These are phyloP conservation scores for Maconellicoccus hirsutus DNA, from an alignment of 1,140 invertebrate species.

Conservation along the genomic window DNA sequence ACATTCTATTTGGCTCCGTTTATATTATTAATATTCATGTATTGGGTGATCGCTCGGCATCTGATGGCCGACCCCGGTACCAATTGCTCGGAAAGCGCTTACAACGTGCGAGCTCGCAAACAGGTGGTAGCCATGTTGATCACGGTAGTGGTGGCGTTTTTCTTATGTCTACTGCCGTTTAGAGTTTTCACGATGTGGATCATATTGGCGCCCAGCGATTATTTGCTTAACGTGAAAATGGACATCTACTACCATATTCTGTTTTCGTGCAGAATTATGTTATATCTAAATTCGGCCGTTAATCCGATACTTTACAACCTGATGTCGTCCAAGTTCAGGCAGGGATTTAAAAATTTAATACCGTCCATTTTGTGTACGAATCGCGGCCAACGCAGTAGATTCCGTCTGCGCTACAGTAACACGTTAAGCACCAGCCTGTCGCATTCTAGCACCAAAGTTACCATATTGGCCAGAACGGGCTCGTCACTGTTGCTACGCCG, in stretches of 20 bases:
- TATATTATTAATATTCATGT: conserved; percentile 63
- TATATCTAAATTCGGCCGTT: conserved; percentile 78
- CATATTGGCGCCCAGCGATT: conserved; percentile 55
- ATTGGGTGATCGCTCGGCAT: conserved; percentile 68
- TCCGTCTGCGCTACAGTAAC: conserved; percentile 27
- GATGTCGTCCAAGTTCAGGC: conserved; percentile 83
- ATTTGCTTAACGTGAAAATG: conserved; percentile 45
- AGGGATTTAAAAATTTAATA: conserved; percentile 56
- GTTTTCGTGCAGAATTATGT: conserved; percentile 73
- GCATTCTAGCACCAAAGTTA: conserved; percentile 26
- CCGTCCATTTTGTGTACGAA: conserved; percentile 34
- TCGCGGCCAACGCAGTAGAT: conserved; percentile 24
- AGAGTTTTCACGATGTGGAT: conserved; percentile 74
- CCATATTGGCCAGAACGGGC: neutral
- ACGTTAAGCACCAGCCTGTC: conserved; percentile 30
- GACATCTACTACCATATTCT: conserved; percentile 64
- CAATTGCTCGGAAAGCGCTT: conserved; percentile 26
- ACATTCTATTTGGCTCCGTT: conserved; percentile 76
- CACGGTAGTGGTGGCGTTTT: conserved; percentile 81
- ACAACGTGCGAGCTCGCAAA: conserved; percentile 26
- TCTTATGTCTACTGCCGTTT: conserved; percentile 78
- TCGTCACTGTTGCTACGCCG: neutral
- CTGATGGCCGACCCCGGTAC: conserved; percentile 56
- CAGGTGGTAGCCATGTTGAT: conserved; percentile 68
- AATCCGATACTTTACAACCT: conserved; percentile 83